Percentiles rank a stretch among this genome's conserved stretches.
phyloP scores from a whole-genome alignment of 2,113 vertebrate species.

The Stegostoma tigrinum region DNA sequence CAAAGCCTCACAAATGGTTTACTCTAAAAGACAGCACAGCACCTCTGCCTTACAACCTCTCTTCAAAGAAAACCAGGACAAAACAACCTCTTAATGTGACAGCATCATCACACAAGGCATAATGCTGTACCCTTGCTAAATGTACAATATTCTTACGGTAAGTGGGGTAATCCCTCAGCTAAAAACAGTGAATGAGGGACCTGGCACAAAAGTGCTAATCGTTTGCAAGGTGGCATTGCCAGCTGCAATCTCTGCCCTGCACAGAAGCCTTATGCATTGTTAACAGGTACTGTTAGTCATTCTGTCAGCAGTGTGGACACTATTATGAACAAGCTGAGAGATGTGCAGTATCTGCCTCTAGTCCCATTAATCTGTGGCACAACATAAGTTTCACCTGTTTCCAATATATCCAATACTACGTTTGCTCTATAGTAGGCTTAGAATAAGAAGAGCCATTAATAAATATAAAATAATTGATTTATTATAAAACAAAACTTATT shows the following conservation, averaged over 20 bases:
- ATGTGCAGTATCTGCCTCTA: too few relatives aligned
- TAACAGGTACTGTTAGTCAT: not conserved
- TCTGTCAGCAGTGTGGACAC: not conserved
- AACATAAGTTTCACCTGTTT: too few relatives aligned
- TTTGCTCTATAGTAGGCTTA: too few relatives aligned
- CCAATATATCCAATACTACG: too few relatives aligned
- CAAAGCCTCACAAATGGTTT: too few relatives aligned
- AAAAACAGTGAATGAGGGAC: not conserved
- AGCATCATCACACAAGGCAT: not conserved
- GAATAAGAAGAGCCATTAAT: too few relatives aligned
- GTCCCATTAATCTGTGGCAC: too few relatives aligned
- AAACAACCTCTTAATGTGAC: too few relatives aligned
- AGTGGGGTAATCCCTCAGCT: not conserved
- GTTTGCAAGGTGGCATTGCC: not conserved
- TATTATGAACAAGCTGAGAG: not conserved
- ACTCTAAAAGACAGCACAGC: too few relatives aligned
- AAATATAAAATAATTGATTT: too few relatives aligned
- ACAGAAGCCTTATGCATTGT: not conserved
- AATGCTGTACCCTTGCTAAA: not conserved
- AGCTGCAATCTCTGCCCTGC: not conserved
- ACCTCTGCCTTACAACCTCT: not conserved
- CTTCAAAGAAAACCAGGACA: too few relatives aligned
- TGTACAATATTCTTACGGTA: not conserved
- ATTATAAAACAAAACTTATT: too few relatives aligned
- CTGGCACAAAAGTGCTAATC: not conserved